Conservation (phyloP, 2,113 vertebrate species). For the Tupaia chinensis region DNA sequence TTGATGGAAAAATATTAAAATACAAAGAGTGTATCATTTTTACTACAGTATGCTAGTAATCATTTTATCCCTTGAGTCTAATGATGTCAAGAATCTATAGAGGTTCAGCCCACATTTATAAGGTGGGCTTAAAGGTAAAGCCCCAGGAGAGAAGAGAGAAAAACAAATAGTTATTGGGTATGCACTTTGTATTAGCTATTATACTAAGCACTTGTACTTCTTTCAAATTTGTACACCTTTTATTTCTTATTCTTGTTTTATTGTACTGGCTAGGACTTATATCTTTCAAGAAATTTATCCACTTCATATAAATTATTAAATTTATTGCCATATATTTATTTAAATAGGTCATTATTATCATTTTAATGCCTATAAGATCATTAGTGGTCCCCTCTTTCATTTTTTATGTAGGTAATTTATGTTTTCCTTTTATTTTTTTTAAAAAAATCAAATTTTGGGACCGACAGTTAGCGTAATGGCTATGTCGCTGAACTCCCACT, state of each 20-base stretch:
- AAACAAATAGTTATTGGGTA: not conserved
- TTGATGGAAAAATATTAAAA: not conserved
- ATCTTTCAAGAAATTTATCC: constrained; percentile 12
- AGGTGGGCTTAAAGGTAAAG: not conserved
- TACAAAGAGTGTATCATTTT: not conserved
- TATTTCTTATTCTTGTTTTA: not conserved
- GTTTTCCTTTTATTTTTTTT: not conserved
- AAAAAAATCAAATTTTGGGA: not conserved
- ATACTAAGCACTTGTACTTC: not conserved
- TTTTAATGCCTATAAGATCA: not conserved
- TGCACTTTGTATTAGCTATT: not conserved
- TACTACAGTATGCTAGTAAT: not conserved
- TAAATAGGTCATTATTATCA: not conserved
- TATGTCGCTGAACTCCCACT: no score
- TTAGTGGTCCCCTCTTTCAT: not conserved
- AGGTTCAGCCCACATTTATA: not conserved
- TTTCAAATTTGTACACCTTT: not conserved
- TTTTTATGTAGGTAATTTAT: not conserved
- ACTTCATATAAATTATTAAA: not conserved
- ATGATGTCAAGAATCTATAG: not conserved
- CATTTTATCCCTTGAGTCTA: not conserved
- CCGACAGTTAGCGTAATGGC: no score
- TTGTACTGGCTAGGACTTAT: not conserved
- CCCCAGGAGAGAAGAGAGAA: not conserved
- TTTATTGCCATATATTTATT: not conserved